Conservation (phyloP, 2,797 vertebrate genomes). For the Capromys pilorides region DNA sequence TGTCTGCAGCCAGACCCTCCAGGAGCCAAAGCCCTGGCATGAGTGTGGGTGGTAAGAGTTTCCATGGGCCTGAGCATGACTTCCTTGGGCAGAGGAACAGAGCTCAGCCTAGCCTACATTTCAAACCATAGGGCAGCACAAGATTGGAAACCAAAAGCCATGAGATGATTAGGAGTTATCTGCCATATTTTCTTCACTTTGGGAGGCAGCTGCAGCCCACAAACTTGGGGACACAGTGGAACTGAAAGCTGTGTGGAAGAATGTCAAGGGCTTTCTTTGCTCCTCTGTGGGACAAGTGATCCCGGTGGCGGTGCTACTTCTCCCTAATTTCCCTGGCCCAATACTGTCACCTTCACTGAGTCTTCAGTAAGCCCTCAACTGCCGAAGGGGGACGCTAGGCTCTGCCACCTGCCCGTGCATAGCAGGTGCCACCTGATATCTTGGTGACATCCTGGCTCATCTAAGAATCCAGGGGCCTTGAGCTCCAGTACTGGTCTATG, state of each 20-base stretch:
- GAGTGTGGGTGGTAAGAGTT: conserved; percentile 8
- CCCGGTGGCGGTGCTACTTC: neutral
- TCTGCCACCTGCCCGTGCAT: too few species aligned
- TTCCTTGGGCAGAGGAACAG: conserved; percentile 30
- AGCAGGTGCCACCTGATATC: neutral
- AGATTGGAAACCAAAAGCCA: conserved; percentile 56
- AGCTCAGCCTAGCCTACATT: conserved; percentile 6
- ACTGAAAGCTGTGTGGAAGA: neutral
- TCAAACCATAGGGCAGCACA: conserved; percentile 52
- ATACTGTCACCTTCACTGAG: neutral
- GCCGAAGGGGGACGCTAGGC: neutral
- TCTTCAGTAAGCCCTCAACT: neutral
- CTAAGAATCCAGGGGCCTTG: neutral
- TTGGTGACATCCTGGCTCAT: neutral
- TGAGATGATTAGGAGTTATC: conserved; percentile 20
- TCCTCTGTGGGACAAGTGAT: neutral
- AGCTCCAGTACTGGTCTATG: neutral
- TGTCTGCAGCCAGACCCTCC: neutral
- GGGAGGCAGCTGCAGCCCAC: neutral
- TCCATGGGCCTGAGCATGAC: conserved; percentile 43
- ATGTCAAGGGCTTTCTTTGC: neutral
- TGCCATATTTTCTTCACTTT: neutral
- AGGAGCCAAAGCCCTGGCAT: conserved; percentile 8
- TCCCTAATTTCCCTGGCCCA: neutral
- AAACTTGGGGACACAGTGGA: neutral